Percentiles rank a stretch among this genome's conserved stretches.
Conservation (phyloP, 2,888 invertebrate species). For the Aphodius sticticus region DNA sequence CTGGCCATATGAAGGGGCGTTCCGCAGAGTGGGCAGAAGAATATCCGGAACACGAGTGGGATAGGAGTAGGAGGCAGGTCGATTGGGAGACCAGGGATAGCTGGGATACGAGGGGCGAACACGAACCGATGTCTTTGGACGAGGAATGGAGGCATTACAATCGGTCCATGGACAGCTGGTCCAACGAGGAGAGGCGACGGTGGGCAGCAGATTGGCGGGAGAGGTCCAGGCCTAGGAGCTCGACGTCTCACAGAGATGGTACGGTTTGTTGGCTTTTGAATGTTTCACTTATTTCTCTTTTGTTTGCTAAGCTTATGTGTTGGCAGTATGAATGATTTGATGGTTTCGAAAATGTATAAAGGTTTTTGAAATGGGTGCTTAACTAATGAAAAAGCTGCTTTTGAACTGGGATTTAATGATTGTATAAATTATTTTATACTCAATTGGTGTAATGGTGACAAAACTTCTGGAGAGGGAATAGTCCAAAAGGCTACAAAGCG, state of each 20-base stretch:
- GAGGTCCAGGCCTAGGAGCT: conserved; percentile 61
- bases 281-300: background rate
- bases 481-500: no score
- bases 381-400: no score
- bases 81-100: conserved; percentile 63
- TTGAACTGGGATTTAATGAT: no score
- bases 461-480: no score
- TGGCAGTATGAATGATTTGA: no score
- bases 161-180: conserved; percentile 56
- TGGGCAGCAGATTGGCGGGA: conserved; percentile 58
- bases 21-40: conserved; percentile 53
- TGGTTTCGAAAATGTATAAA: no score
- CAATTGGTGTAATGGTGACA: no score
- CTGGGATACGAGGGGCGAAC: conserved; percentile 55
- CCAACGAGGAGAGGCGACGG: conserved; percentile 65
- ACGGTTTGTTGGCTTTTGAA: conserved; percentile 11
- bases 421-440: no score
- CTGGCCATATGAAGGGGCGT: conserved; percentile 48
- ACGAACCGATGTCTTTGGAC: conserved; percentile 48
- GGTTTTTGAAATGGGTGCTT: no score
- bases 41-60: conserved; percentile 61
- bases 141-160: conserved; percentile 58
- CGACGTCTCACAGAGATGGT: conserved; percentile 47
- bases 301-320: background rate
- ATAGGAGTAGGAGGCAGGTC: conserved; percentile 60